phyloP scores from a whole-genome alignment of 2,113 vertebrate species.

The Coreoperca whiteheadi region DNA sequence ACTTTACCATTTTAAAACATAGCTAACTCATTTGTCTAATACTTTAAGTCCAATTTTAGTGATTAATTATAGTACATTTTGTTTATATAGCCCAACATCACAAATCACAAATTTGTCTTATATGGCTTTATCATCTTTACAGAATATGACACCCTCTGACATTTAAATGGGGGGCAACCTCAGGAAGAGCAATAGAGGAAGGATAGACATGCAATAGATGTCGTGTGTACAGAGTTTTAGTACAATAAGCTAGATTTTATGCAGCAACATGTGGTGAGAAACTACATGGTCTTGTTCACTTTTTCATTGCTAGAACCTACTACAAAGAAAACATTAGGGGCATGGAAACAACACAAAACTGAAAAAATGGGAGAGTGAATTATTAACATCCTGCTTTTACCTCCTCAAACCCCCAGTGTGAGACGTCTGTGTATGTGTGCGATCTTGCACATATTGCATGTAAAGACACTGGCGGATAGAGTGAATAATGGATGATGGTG shows the following conservation, averaged over 20 bases:
- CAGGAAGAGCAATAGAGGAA: not conserved
- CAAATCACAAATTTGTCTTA: not conserved
- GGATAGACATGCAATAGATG: not conserved
- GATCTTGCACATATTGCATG: constrained; percentile 63
- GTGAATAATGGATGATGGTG: constrained; percentile 82
- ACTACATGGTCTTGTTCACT: not conserved
- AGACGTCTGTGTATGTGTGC: constrained; percentile 26
- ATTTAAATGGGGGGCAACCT: no score
- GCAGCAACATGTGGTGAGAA: constrained; percentile 29
- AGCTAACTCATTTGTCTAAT: not conserved
- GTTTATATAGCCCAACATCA: not conserved
- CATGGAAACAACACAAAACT: constrained; percentile 45
- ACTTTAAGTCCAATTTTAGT: not conserved
- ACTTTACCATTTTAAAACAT: not conserved
- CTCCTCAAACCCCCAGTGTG: constrained; percentile 47
- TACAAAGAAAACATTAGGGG: constrained; percentile 33
- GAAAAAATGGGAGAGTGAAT: constrained; percentile 59
- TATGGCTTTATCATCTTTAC: not conserved
- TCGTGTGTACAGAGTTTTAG: not conserved
- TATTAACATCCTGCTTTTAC: constrained; percentile 68
- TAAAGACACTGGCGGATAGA: constrained; percentile 70
- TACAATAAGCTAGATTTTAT: not conserved
- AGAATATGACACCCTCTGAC: not conserved
- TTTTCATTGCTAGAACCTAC: constrained; percentile 5
- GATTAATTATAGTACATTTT: not conserved